Percentiles rank a stretch among this genome's conserved stretches.
phyloP scores from a whole-genome alignment of 2,888 invertebrate species.

The Synanthedon formicaeformis region DNA sequence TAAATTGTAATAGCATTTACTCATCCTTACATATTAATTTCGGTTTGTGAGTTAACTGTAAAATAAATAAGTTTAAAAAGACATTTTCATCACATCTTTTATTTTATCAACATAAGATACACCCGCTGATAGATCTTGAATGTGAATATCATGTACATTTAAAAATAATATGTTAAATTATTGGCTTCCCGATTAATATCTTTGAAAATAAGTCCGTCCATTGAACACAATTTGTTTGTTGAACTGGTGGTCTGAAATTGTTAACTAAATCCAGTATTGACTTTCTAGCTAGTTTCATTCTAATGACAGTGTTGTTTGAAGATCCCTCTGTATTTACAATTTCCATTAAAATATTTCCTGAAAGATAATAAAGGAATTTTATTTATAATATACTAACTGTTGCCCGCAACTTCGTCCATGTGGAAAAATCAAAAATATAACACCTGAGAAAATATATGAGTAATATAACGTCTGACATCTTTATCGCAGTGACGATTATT shows the following conservation, averaged over 20 bases:
- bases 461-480: too few relatives aligned
- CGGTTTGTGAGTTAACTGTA: constrained; percentile 30
- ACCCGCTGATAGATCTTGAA: background rate
- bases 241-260: constrained; percentile 47
- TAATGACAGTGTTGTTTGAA: constrained; percentile 29
- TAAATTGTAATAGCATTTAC: too few relatives aligned
- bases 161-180: constrained; percentile 20
- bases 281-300: constrained; percentile 41
- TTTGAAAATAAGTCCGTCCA: constrained; percentile 55
- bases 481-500: too few relatives aligned
- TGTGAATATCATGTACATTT: background rate
- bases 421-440: too few relatives aligned
- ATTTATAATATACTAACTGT: too few relatives aligned
- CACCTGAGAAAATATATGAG: too few relatives aligned
- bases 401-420: too few relatives aligned
- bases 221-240: constrained; percentile 38
- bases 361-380: constrained; percentile 16
- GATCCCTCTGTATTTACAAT: constrained; percentile 25
- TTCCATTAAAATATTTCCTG: constrained; percentile 50
- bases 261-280: constrained; percentile 39
- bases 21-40: background rate
- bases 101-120: background rate
- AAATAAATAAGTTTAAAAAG: constrained; percentile 42
- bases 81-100: background rate
- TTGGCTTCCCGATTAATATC: constrained; percentile 52